Conservation (phyloP, 2,113 vertebrate species). For the Sapajus apella region DNA sequence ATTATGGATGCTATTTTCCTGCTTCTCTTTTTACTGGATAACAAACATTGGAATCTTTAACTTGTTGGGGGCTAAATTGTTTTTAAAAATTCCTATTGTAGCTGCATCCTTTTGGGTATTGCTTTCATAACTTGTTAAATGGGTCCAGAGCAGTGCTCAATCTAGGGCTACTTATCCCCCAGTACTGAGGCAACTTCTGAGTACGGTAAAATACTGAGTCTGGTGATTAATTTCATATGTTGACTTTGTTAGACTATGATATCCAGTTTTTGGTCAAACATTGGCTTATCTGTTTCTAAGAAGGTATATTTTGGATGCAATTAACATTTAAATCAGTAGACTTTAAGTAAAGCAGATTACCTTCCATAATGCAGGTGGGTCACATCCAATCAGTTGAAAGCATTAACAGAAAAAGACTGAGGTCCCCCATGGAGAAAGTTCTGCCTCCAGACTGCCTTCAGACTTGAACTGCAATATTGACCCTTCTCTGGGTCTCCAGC, state of each 20-base stretch:
- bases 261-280: neutral
- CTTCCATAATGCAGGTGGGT: neutral
- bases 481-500: neutral
- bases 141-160: neutral
- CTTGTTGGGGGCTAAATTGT: neutral
- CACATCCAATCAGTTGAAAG: neutral
- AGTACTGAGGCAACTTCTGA: neutral
- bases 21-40: neutral
- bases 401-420: neutral
- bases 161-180: neutral
- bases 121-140: neutral
- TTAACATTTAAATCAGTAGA: neutral
- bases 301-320: neutral
- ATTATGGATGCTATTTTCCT: neutral
- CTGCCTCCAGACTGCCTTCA: neutral
- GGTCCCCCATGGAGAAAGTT: neutral
- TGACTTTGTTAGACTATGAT: neutral
- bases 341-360: neutral
- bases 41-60: neutral
- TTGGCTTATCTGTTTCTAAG: neutral
- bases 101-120: neutral
- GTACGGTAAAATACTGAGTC: neutral
- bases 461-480: neutral
- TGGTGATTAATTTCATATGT: neutral
- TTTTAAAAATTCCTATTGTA: neutral